A percentile compares a stretch with the other conserved stretches of the same genome.
These are phyloP conservation scores for Tolypeutes matacus DNA, from an alignment of 2,797 vertebrate genomes.

Conservation along the genomic window DNA sequence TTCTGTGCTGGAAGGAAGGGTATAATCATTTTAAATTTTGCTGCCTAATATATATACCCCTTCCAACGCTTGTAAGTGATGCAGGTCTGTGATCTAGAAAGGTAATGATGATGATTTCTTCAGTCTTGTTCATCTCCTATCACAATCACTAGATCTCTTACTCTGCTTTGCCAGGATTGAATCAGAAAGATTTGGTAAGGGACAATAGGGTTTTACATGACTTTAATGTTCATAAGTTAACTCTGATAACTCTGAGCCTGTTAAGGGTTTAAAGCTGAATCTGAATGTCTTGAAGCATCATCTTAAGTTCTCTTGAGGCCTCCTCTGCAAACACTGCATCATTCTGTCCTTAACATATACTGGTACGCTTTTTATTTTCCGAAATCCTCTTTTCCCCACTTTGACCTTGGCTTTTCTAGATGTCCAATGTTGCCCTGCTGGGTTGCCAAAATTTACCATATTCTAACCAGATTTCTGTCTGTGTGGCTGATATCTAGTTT, in stretches of 20 bases:
- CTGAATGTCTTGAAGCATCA: neutral
- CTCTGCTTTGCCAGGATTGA: neutral
- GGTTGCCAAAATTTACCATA: neutral
- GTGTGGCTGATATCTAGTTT: neutral
- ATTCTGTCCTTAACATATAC: neutral
- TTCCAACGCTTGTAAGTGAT: too few species aligned
- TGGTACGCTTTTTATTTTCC: neutral
- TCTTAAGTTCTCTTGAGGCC: neutral
- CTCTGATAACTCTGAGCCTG: neutral
- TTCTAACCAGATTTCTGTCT: neutral
- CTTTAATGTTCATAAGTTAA: neutral
- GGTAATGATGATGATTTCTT: neutral
- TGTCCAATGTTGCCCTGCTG: neutral
- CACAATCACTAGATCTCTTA: neutral
- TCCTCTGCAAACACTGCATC: neutral
- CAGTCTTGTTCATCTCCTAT: neutral
- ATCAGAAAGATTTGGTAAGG: neutral
- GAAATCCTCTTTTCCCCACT: neutral
- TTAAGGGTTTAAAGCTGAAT: neutral
- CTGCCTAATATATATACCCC: too few species aligned
- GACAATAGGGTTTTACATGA: neutral
- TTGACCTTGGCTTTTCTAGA: neutral
- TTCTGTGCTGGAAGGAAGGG: too few species aligned
- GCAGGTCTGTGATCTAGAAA: too few species aligned
- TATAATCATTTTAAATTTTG: too few species aligned